Conservation (phyloP, 2,888 invertebrate species). For the Petrolisthes manimaculis region DNA sequence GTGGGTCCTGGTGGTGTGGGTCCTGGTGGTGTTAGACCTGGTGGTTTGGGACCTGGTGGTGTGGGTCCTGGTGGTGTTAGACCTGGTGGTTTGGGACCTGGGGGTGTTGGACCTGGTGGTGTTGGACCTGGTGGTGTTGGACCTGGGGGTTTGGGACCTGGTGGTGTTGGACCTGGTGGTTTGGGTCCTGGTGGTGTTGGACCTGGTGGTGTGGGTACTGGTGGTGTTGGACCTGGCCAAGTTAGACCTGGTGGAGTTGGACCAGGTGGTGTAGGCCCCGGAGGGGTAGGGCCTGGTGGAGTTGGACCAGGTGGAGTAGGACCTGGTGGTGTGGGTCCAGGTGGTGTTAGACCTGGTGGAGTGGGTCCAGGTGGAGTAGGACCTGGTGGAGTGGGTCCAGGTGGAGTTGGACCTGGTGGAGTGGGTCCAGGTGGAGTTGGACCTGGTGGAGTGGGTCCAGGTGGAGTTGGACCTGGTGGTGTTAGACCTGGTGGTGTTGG, state of each 20-base stretch:
- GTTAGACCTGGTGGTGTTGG: not conserved
- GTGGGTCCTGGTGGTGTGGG: not conserved
- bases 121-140: not conserved
- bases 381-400: not conserved
- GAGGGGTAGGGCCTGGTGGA: not conserved
- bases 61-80: not conserved
- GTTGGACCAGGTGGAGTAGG: not conserved
- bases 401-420: not conserved
- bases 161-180: not conserved
- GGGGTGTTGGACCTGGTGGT: not conserved
- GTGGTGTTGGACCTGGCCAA: conserved; percentile 8
- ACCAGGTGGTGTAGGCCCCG: not conserved
- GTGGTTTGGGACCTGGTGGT: conserved; percentile 16
- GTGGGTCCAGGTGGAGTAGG: not conserved
- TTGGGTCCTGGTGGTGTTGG: not conserved
- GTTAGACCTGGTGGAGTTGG: not conserved
- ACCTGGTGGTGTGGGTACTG: not conserved
- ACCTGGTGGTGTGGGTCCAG: not conserved
- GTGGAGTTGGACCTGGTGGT: not conserved
- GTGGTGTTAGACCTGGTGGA: conserved; percentile 7
- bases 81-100: not conserved
- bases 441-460: conserved; percentile 9
- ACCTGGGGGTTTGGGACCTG: not conserved
- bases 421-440: not conserved
- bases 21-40: not conserved